These are phyloP conservation scores for Parthenolecanium corni DNA, from an alignment of 2,888 invertebrate genomes.

Conservation along the genomic window DNA sequence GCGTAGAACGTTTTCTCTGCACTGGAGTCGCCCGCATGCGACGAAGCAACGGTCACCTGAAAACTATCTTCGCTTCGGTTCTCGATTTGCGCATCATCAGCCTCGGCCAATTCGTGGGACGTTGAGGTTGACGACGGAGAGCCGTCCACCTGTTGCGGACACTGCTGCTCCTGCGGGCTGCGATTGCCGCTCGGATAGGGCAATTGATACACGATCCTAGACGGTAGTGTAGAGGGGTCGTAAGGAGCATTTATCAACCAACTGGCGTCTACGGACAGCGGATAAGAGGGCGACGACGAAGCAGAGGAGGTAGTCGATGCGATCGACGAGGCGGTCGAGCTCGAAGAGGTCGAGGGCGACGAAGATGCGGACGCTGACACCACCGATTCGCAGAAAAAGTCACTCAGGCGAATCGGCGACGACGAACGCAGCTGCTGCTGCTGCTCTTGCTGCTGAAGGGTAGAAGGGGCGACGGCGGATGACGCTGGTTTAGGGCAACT, in stretches of 20 bases:
- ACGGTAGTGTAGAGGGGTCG: constrained; percentile 32
- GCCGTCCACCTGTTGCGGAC: too few relatives aligned
- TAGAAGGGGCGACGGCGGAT: background rate
- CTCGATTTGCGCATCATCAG: background rate
- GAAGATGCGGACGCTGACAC: background rate
- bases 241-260: constrained; percentile 34
- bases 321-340: background rate
- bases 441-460: background rate
- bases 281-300: background rate
- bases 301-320: background rate
- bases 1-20: background rate
- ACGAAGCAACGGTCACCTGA: background rate
- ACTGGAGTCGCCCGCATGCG: background rate
- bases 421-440: background rate
- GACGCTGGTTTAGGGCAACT: too few relatives aligned
- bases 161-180: too few relatives aligned
- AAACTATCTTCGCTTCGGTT: background rate
- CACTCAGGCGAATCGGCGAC: background rate
- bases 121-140: background rate
- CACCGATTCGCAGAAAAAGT: background rate
- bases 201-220: background rate
- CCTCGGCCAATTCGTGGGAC: background rate
- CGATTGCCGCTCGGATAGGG: background rate
- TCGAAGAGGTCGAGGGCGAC: background rate
- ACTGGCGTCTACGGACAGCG: constrained; percentile 31